Evolutionary conservation across 2,113 vertebrate species (phyloP), one percentile per base, ranked within the genome.

Genomic region (Perca schrenkii): DNA sequence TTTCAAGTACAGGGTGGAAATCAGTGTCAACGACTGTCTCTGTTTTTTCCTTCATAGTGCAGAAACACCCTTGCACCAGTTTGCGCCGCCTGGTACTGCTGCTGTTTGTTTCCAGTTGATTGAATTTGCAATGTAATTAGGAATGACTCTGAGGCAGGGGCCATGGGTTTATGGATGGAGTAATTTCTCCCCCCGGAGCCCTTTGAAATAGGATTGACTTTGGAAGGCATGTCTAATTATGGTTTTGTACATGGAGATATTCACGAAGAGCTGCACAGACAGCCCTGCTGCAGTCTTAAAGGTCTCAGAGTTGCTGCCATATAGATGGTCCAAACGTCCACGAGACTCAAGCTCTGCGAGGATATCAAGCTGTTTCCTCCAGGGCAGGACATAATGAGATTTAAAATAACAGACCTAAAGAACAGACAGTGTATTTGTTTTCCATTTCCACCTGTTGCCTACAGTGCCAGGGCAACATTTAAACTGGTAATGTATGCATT

Each of bases 111-210:
- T 92, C 81, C 72, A 87, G 28, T 67, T 85, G 87, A 93, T 90
- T 89, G 84, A 85, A 81, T 90, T 77, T 88, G 52, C 80, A 86
- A 87, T 82, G 81, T 91, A 87, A 92, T 92, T 92, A 91, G 86
- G 66, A 89, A 71, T 66, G 87, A 91, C 84, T 88, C 74, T 86
- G 76, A 86, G 60, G 85, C 79, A 50, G 56, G 74, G 89, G 84
- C 81, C 86, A 50, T 28, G 80, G 79, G 89, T 86, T 90, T 91
- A 86, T 71, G 76, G 85, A 17, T 74, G 77, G 79, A 13, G 28
- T 78, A 78, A 90, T 86, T 86, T 81, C 85, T 86, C 86, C 81
- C 89, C 40, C 79, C 82, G 83, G 88, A 88, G 83, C 80, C 70
- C 69, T 82, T 81, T 79, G 85, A 89, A 92, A 88, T 78, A 71